Base-by-base conservation (phyloP, 1,140 invertebrate genomes). In the Xylocopa sonorina region DNA sequence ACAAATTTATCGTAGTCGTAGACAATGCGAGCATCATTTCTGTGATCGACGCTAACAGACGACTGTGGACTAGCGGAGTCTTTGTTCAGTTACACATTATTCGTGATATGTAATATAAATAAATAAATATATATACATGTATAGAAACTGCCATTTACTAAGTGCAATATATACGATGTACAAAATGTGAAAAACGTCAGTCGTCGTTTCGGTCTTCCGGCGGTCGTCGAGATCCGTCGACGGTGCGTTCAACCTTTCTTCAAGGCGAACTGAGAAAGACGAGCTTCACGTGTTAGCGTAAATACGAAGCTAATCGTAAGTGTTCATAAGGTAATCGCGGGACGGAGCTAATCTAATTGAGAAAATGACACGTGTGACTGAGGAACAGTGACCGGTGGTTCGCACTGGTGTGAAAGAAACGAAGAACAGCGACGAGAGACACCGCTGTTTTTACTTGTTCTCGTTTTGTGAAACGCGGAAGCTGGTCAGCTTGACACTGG, bases 301-400 rank as follows among this genome's bases (percentile, higher is more conserved):
- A 82, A 75, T 74, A 69, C 75, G 80, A 79, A 63, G 63, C 82
- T 84, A 78, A 66, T 79, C 75, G 82, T 78, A 82, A 74, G 80
- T 82, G 82, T 84, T 84, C 82, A 84, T 84, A 82, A 84, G 21
- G 58, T 78, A 81, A 81, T 78, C 68, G 69, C 16, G 68, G 63
- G 55, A 78, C 50, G 67, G 48, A 68, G 74, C 24, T 82, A 74
- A 72, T 82, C 46, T 78, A 63, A 34, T 34, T 7, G 64, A 34
- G 14, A 51, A 34, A 64, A 67, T 29, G 41, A 43, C 51, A 41
- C 48, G 34, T 64, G 72, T 75, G 48, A 50, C 60, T 75, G 60
- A 75, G 24, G 18, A 75, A 64, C 60, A n/a, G 60, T 64, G 21
- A 75, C 29, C 58, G n/a, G 18, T 29, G 27, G 58, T n/a, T 18